Evolutionary conservation across 2,888 invertebrate species (phyloP).

Genomic region (Formica aserva): DNA sequence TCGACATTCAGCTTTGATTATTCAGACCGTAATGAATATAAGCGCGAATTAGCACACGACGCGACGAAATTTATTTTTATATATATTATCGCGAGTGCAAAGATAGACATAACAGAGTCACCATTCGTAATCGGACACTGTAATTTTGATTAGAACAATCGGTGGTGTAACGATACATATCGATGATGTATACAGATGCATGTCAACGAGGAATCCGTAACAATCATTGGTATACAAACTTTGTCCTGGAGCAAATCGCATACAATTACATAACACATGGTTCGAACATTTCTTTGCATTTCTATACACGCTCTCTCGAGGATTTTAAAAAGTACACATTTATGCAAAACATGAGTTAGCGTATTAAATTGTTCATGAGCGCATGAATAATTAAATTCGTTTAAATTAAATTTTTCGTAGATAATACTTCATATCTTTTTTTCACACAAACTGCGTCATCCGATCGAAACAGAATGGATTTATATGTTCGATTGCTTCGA

Average conservation of each 20-base stretch:
- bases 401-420: neutral
- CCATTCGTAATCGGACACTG: constrained; percentile 28
- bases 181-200: constrained; percentile 1
- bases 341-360: neutral
- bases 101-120: neutral
- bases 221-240: constrained; percentile 52
- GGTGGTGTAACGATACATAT: neutral
- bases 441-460: neutral
- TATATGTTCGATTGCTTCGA: neutral
- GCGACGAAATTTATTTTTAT: constrained; percentile 26
- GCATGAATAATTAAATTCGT: neutral
- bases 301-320: neutral
- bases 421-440: neutral
- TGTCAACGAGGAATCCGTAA: constrained; percentile 50
- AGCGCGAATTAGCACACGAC: neutral
- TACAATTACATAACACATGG: constrained; percentile 53
- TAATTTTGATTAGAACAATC: constrained; percentile 51
- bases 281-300: neutral
- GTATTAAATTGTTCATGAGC: neutral
- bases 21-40: neutral
- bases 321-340: constrained; percentile 6
- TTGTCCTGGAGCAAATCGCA: neutral
- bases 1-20: neutral
- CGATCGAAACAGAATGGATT: neutral
- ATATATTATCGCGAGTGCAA: neutral